phyloP scores from a whole-genome alignment of 1,140 invertebrate genomes.

The Lordiphosa stackelbergi region DNA sequence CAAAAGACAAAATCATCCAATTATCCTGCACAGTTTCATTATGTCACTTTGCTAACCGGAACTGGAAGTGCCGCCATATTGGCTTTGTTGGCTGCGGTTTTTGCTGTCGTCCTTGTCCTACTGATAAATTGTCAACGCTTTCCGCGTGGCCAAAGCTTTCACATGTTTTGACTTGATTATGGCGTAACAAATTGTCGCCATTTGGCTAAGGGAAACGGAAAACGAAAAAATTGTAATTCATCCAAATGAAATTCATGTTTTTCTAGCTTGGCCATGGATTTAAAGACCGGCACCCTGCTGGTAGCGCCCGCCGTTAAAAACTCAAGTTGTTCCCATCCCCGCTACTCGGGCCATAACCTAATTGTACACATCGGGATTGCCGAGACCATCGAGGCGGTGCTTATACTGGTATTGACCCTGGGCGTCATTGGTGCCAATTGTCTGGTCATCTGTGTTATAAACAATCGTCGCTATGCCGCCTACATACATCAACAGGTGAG shows the following conservation, averaged over 20 bases:
- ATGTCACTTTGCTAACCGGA: slow-evolving; percentile 51
- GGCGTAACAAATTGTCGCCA: slow-evolving; percentile 71
- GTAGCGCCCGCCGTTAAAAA: slow-evolving; percentile 87
- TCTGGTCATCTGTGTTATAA: slow-evolving; percentile 88
- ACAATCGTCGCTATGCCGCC: slow-evolving; percentile 87
- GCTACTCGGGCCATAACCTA: slow-evolving; percentile 80
- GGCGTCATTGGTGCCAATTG: slow-evolving; percentile 87
- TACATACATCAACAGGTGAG: slow-evolving; percentile 90
- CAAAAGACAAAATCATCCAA: slow-evolving; percentile 54
- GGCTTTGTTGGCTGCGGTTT: slow-evolving; percentile 33
- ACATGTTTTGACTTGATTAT: slow-evolving; percentile 72
- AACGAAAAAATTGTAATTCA: too few relatives aligned
- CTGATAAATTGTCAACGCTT: slow-evolving; percentile 68
- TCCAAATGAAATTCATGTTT: neutral
- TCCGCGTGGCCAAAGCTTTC: slow-evolving; percentile 36
- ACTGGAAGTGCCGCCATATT: slow-evolving; percentile 59
- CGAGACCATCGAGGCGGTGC: slow-evolving; percentile 84
- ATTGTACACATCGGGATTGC: slow-evolving; percentile 82
- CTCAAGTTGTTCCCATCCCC: slow-evolving; percentile 86
- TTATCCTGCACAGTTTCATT: slow-evolving; percentile 71
- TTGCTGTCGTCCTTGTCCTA: slow-evolving; percentile 1
- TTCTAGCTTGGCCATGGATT: slow-evolving; percentile 67
- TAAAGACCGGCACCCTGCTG: slow-evolving; percentile 80
- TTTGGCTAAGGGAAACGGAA: slow-evolving; percentile 51
- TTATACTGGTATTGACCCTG: slow-evolving; percentile 85